Base-by-base conservation (phyloP, 1,140 invertebrate genomes). In the Drosophila sucinea region DNA sequence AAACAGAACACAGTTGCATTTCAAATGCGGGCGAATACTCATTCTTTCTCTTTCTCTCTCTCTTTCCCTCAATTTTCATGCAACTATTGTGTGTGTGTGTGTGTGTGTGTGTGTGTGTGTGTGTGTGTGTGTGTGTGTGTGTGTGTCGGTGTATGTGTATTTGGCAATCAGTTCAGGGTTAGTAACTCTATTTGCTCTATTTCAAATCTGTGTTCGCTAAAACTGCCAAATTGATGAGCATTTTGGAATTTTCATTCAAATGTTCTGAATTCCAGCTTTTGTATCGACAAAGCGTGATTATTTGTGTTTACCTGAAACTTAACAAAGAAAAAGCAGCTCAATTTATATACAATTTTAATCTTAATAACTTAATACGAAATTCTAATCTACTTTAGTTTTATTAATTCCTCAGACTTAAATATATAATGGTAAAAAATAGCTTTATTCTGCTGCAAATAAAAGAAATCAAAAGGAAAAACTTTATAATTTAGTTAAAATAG, bases 1-100 rank as follows among this genome's bases (percentile, higher is more conserved):
- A 60, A 68, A 84, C 73, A 74, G 70, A 77, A 65, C 73, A 73
- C 81, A 67, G 66, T 77, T 60, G 56, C 77, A 69, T 41, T 30
- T 47, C 63, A 25, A 44, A 67, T 65, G 38, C 61, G 32, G 8
- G 17, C 25, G 23, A 11, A 35, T n/a, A 35, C 30, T 35, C 56
- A 35, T 10, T 25, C 30, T 17, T 29, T n/a, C 11, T 10, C 55
- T 11, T 5, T 7, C 54, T 0, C 40, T 51, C 30, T 3, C 4
- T 6, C n/a, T 30, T 4, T 7, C 17, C 25, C 11, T 55, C n/a
- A 3, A n/a, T 41, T 41, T 41, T 27, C 7, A 1, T 25, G 25
- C 23, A 27, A 51, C 44, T 27, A 51, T 17, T 44, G 41, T 44
- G 40, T 41, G 17, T 17, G 17, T 17, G 17, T 17, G 17, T 38